Evolutionary conservation across 2,888 invertebrate genomes (phyloP).

Genomic region (Celastrina argiolus): DNA sequence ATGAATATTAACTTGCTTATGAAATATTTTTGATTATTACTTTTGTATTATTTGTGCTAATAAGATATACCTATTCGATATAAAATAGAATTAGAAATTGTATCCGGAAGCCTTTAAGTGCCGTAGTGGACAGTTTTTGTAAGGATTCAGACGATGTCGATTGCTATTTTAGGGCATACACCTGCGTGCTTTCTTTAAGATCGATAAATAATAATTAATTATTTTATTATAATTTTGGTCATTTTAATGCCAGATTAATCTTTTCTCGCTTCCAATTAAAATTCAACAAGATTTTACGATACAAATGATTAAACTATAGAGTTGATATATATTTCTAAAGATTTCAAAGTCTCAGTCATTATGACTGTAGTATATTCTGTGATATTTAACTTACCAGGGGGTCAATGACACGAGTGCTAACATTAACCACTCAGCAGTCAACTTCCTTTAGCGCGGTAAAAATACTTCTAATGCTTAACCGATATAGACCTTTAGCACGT

Average conservation of each 20-base stretch:
- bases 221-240: too few species aligned
- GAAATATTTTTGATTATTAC: background rate
- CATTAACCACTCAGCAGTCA: constrained; percentile 22
- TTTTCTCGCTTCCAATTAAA: too few species aligned
- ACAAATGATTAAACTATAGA: too few species aligned
- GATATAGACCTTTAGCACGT: constrained; percentile 24
- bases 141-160: constrained; percentile 9
- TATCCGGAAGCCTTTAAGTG: background rate
- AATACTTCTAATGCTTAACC: constrained; percentile 37
- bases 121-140: background rate
- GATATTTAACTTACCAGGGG: constrained; percentile 33
- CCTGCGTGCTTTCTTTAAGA: too few species aligned
- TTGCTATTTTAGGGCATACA: background rate
- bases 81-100: background rate
- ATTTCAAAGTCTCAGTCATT: background rate
- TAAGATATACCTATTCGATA: background rate
- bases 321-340: background rate
- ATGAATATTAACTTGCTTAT: background rate
- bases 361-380: too few species aligned
- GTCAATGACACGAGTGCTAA: constrained; percentile 44
- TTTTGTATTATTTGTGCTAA: too few species aligned
- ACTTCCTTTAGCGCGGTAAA: constrained; percentile 25
- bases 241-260: too few species aligned
- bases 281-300: too few species aligned
- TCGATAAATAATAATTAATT: too few species aligned